Base-by-base conservation (phyloP, 2,888 invertebrate species). In the Gari tellinella region DNA sequence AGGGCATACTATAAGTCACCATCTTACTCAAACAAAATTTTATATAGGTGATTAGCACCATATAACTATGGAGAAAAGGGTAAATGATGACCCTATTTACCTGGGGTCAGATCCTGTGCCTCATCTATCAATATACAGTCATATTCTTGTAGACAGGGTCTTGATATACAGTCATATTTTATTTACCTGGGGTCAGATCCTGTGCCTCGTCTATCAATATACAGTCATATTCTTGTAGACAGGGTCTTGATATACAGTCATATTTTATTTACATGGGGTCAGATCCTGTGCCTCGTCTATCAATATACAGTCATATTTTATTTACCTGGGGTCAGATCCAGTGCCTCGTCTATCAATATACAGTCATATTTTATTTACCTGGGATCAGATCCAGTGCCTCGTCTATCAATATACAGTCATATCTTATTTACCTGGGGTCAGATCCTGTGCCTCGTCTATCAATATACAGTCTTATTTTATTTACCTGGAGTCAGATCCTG, bases 211-310 rank as follows among this genome's bases (percentile, higher is more conserved):
- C 92, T 41, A 92, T 89, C 66, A 92, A 86, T 17, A 92, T 87
- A 58, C 90, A 89, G 76, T 92, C 89, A 80, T 87, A 90, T 7
- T 92, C 92, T 80, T 92, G 92, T 3, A 92, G 92, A 83, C 92
- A 92, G 77, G 92, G 92, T 41, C 92, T 89, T 65, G 92, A 86
- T 19, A 92, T 87, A 58, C 90, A 89, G 77, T 92, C 89, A 80
- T 87, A n/a, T n/a, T n/a, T n/a, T n/a, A n/a, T n/a, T n/a, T 52
- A 90, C 91, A 89, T 75, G 91, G 90, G 45, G 91, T 92, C 46
- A 92, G 83, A 81, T 92, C 92, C 80, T 92, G 92, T 4, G 92
- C 92, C 83, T 92, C 92, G 77, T 92, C 92, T 41, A 92, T 89
- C 66, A 92, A 86, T 17, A 92, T 87, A 58, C 90, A 89, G 77